Evolutionary conservation across 1,140 invertebrate genomes (phyloP).

Genomic region (Rhagoletis pomonella): DNA sequence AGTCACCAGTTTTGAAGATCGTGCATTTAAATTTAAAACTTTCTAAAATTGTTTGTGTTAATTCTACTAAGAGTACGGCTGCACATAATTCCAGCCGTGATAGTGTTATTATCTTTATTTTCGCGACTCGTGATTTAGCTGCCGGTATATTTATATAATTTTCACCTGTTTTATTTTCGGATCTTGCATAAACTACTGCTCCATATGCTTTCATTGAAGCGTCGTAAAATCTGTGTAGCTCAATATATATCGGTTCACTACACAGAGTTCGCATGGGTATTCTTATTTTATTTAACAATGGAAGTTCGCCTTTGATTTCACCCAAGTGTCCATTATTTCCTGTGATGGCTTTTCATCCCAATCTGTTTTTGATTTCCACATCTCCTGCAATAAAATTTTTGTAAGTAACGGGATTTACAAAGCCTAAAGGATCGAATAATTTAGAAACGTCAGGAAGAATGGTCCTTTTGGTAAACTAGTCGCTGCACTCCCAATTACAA

Average conservation of each 20-base stretch:
- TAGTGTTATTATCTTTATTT: background rate
- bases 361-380: constrained; percentile 63
- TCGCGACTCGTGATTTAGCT: background rate
- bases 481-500: background rate
- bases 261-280: too few species aligned
- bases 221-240: too few species aligned
- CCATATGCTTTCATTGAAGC: too few species aligned
- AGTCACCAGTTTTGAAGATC: background rate
- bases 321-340: too few species aligned
- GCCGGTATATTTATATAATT: too few species aligned
- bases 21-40: background rate
- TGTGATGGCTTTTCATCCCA: constrained; percentile 48
- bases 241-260: too few species aligned
- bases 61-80: background rate
- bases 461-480: constrained; percentile 62
- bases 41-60: background rate
- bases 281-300: too few species aligned
- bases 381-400: constrained; percentile 73
- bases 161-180: too few species aligned
- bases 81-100: too few species aligned
- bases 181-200: too few species aligned
- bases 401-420: constrained; percentile 68
- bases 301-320: too few species aligned
- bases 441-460: constrained; percentile 58
- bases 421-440: too few species aligned